Base-by-base conservation (phyloP, 2,797 vertebrate species). In the Miichthys miiuy region DNA sequence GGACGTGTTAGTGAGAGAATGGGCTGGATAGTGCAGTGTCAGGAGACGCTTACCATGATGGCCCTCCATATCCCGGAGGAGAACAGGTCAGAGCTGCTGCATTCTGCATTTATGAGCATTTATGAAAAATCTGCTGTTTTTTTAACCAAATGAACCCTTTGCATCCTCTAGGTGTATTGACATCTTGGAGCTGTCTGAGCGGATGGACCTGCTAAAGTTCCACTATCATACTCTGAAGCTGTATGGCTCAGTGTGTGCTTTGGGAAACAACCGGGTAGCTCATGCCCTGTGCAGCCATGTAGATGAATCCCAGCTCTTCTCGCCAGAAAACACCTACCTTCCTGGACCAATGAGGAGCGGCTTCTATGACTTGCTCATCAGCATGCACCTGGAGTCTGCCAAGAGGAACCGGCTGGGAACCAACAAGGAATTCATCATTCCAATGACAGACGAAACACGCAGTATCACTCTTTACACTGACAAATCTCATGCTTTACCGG, bases 221-320 rank as follows among this genome's bases (percentile, higher is more conserved):
- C 98, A 99, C 87, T 96, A 97, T 13, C 98, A 99, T 85, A 97
- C 97, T 0, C 93, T 99, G 23, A 94, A 96, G 79, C 95, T 99
- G 0, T 99, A 99, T 34, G 95, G 97, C 54, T 97, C 97, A 0
- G 97, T 99, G 17, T 99, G 98, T 2, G 98, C 98, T 0, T 75
- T 99, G 88, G 98, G 98, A n/a, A 99, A 99, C 95, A 99, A 98
- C 87, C 96, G 98, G 0, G 98, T 99, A 60, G 96, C 98, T 0
- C 98, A 99, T 0, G 97, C 98, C 0, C 93, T 99, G 42, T 98
- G 97, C 87, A 98, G 97, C 93, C 97, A 99, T 0, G 97, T 99
- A 69, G 97, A 99, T 38, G 97, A 99, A 88, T 96, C 96, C 0
- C 98, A 99, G 91, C 95, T 99, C 16, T 96, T 99, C 81, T 97